Evolutionary conservation across 2,797 vertebrate species (phyloP).

Genomic region (Bufotes viridis): DNA sequence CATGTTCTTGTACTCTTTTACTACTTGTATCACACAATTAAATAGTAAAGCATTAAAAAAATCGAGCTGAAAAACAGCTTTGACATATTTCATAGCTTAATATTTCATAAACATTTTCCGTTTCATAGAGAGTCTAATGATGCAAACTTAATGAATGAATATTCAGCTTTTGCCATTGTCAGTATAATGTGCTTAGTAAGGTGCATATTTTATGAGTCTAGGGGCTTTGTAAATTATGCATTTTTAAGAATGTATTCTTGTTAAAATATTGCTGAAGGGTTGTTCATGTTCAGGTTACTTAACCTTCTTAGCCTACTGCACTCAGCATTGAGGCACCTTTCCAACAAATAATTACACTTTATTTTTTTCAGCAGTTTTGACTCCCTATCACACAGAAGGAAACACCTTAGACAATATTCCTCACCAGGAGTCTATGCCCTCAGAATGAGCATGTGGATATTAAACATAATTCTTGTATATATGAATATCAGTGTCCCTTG

Average conservation of each 20-base stretch:
- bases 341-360: constrained; percentile 39
- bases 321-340: constrained; percentile 19
- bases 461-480: constrained; percentile 16
- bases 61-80: not conserved
- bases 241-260: constrained; percentile 30
- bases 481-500: not conserved
- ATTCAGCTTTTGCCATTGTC: constrained; percentile 1
- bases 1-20: not conserved
- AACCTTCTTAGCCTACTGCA: constrained; percentile 24
- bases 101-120: not conserved
- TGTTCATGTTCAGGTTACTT: constrained; percentile 36
- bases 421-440: constrained; percentile 26
- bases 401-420: constrained; percentile 4
- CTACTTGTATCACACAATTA: not conserved
- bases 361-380: not conserved
- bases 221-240: constrained; percentile 20
- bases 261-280: constrained; percentile 33
- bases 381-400: not conserved
- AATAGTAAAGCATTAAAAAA: not conserved
- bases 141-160: constrained; percentile 17
- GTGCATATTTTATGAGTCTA: constrained; percentile 36
- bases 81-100: not conserved
- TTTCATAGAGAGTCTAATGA: not conserved
- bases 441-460: not conserved
- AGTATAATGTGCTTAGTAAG: constrained; percentile 1